phyloP scores from a whole-genome alignment of 2,113 vertebrate genomes.

The Melanocharis versteri region DNA sequence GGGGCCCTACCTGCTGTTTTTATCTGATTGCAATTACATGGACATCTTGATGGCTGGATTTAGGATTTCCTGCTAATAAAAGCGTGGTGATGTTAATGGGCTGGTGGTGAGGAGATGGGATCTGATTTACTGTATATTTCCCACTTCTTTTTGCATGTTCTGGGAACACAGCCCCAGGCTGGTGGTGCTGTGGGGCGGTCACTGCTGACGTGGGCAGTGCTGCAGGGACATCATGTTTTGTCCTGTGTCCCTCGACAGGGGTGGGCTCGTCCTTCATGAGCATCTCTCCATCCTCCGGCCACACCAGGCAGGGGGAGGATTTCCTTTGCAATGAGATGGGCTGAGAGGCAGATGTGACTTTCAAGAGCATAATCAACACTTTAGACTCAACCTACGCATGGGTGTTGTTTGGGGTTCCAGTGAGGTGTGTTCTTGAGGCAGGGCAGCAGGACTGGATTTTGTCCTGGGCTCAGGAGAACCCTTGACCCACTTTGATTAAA shows the following conservation, averaged over 20 bases:
- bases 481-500: background rate
- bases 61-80: background rate
- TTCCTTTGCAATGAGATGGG: background rate
- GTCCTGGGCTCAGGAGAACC: background rate
- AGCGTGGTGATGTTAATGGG: background rate
- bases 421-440: background rate
- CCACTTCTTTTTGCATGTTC: background rate
- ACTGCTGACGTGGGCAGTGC: background rate
- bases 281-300: background rate
- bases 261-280: background rate
- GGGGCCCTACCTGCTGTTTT: background rate
- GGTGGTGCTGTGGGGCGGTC: background rate
- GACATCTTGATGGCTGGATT: background rate
- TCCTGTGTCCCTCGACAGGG: background rate
- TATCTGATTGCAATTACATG: background rate
- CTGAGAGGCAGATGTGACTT: constrained; percentile 19
- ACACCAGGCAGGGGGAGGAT: background rate
- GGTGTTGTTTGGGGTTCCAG: background rate
- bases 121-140: background rate
- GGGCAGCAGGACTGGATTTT: background rate
- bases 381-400: background rate
- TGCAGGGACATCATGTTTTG: background rate
- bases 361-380: constrained; percentile 1
- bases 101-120: background rate
- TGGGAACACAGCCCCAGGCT: background rate